Evolutionary conservation across 2,888 invertebrate species (phyloP).

Genomic region (Calameuta idolon): DNA sequence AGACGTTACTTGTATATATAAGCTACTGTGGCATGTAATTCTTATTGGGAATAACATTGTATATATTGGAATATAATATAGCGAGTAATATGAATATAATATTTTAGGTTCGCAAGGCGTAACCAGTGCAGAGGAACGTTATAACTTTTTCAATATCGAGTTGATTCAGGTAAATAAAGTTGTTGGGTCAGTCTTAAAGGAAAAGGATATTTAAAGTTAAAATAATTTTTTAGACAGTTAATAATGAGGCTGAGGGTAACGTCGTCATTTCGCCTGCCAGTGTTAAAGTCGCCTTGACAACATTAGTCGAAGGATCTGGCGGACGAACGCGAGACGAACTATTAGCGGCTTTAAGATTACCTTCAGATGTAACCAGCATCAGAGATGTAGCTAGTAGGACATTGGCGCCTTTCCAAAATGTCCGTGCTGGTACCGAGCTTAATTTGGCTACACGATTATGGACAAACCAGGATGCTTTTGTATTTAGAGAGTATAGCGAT

Average conservation of each 20-base stretch:
- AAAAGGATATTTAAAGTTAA: constrained; percentile 10
- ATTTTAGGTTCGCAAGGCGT: too few relatives aligned
- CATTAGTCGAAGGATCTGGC: constrained; percentile 74
- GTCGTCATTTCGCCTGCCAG: constrained; percentile 77
- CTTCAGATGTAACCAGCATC: constrained; percentile 56
- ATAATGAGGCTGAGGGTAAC: constrained; percentile 66
- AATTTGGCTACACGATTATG: constrained; percentile 51
- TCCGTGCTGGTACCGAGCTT: constrained; percentile 41
- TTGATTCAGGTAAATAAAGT: constrained; percentile 66
- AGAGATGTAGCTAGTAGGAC: constrained; percentile 39
- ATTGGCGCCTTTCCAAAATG: constrained; percentile 56
- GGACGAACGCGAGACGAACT: constrained; percentile 73
- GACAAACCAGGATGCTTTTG: constrained; percentile 30
- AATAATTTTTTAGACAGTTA: constrained; percentile 34
- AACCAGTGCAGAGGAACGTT: constrained; percentile 49
- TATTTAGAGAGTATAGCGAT: constrained; percentile 66
- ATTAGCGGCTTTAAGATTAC: constrained; percentile 70
- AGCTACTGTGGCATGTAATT: too few relatives aligned
- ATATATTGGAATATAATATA: too few relatives aligned
- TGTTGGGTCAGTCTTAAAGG: neutral
- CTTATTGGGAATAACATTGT: too few relatives aligned
- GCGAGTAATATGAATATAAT: too few relatives aligned
- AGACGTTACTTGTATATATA: too few relatives aligned
- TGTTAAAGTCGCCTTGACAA: constrained; percentile 73
- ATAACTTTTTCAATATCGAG: constrained; percentile 72